Conservation (phyloP, 2,888 invertebrate genomes). For the Phoenoteleia sp. region DNA sequence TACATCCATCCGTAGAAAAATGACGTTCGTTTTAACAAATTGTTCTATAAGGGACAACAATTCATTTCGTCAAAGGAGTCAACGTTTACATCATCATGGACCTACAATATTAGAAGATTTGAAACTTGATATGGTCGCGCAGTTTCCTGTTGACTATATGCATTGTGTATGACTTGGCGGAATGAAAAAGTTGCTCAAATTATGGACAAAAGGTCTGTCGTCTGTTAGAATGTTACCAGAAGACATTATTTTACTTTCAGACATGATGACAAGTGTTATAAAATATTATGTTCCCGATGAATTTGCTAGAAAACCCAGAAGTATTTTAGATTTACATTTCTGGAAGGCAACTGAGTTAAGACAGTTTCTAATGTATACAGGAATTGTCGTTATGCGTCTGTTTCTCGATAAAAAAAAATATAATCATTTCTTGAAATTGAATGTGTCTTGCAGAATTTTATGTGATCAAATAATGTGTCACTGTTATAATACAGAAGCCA, state of each 20-base stretch:
- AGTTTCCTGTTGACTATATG: constrained; percentile 9
- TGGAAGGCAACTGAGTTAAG: constrained; percentile 77
- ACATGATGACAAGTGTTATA: neutral
- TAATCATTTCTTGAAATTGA: constrained; percentile 73
- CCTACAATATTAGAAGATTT: neutral
- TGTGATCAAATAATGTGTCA: constrained; percentile 24
- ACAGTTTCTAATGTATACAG: neutral
- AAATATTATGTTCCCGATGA: neutral
- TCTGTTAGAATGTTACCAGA: neutral
- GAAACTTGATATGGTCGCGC: neutral
- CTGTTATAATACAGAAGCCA: constrained; percentile 21
- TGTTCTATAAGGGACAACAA: neutral
- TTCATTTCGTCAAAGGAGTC: neutral
- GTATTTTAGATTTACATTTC: constrained; percentile 23
- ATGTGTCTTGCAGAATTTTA: constrained; percentile 69
- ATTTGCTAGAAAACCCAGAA: neutral
- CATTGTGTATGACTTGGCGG: neutral
- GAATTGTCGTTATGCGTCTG: no score
- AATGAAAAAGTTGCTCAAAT: neutral
- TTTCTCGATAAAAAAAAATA: no score
- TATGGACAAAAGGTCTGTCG: neutral
- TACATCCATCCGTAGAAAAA: neutral
- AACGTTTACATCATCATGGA: neutral
- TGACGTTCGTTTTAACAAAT: neutral
- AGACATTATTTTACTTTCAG: no score